Evolutionary conservation across 2,888 invertebrate genomes (phyloP), one percentile per base, ranked within the genome.

Genomic region (Thymelicus acteon): DNA sequence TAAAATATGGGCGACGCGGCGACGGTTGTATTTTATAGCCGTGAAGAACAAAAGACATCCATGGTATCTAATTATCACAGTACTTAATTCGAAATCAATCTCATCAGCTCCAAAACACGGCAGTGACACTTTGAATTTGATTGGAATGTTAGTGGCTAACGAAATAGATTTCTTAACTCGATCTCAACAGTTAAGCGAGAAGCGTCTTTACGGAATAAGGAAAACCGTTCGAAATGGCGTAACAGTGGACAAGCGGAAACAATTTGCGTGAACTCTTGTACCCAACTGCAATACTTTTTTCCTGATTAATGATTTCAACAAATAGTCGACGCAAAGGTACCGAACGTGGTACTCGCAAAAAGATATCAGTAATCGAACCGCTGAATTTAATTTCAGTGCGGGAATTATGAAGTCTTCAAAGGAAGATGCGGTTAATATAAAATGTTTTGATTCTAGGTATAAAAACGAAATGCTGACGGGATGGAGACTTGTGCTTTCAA

Each of bases 401-500:
- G 67, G 39, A 52, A 66, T 71, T 58, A 64, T 52, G 61, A 60
- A 54, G 15, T 40, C 3, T 19, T 68, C 70, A 48, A 73, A 71
- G 58, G 47, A 66, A 10, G 65, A 54, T 67, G 67, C 52, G 52
- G 65, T 52, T 76, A 75, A 77, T 60, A 69, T 78, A 70, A 75
- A 77, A 67, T 76, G 80, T 77, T 74, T 80, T 79, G 77, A 74
- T 85, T 84, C 72, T 80, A 87, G 87, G 79, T 82, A 78, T 78
- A 60, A 74, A 67, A 71, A 75, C 81, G 85, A 84, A 76, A 93
- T 94, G 94, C 82, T 94, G 77, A 83, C 91, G 58, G 94, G 94
- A 83, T 93, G 94, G 93, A 83, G 86, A 73, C 82, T 93, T 40
- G 80, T 74, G 19, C 75, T 94, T 61, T 94, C 94, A 63, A 94